Evolutionary conservation across 2,113 vertebrate genomes (phyloP).

Genomic region (Emberiza fucata): DNA sequence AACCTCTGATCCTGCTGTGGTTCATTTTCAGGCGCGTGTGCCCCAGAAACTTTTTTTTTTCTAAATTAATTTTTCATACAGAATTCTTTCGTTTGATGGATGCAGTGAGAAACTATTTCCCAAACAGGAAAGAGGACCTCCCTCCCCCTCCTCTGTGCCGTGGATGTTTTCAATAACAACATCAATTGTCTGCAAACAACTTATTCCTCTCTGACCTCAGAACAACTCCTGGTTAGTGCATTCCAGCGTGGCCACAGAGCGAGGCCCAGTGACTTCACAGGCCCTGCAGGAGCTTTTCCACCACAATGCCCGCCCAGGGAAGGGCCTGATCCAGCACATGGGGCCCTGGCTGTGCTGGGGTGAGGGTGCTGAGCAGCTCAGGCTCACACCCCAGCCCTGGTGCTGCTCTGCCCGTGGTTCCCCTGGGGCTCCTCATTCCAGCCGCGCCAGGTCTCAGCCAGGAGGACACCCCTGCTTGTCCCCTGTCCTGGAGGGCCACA

Average conservation of each 20-base stretch:
- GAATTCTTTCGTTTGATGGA: conserved; percentile 30
- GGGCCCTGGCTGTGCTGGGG: neutral
- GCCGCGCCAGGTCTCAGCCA: neutral
- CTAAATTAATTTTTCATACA: conserved; percentile 36
- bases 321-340: neutral
- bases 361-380: neutral
- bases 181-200: conserved; percentile 60
- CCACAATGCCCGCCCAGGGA: neutral
- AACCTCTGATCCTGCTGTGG: conserved; percentile 42
- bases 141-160: neutral
- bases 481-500: neutral
- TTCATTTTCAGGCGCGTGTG: conserved; percentile 48
- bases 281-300: neutral
- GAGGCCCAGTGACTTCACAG: conserved; percentile 20
- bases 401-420: neutral
- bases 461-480: neutral
- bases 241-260: conserved; percentile 46
- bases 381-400: fast-evolving
- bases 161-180: conserved; percentile 67
- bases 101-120: conserved; percentile 64
- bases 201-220: conserved; percentile 64
- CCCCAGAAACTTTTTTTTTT: neutral
- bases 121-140: conserved; percentile 58
- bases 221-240: conserved; percentile 57
- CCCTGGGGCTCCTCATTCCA: neutral